Evolutionary conservation across 2,888 invertebrate species (phyloP).

Genomic region (Calameuta idolon): DNA sequence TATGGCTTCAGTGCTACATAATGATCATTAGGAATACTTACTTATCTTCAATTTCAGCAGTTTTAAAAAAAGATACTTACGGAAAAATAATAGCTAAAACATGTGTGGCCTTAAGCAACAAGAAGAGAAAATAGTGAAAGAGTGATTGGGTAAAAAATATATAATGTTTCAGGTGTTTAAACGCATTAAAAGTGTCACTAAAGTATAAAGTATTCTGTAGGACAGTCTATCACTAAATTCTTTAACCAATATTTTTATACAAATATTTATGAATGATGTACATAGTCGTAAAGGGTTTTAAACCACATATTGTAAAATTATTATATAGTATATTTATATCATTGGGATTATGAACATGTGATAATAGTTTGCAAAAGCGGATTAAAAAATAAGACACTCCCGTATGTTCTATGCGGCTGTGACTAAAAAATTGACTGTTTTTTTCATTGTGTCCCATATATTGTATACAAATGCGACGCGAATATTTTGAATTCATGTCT

Average conservation of each 20-base stretch:
- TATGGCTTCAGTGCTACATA: too few relatives aligned
- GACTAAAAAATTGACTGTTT: too few relatives aligned
- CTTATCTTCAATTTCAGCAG: not conserved
- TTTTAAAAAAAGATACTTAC: not conserved
- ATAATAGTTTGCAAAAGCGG: conserved; percentile 44
- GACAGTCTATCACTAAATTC: conserved; percentile 26
- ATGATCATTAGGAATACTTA: too few relatives aligned
- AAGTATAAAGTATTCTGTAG: conserved; percentile 7
- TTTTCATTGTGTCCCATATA: too few relatives aligned
- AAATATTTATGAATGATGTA: conserved; percentile 46
- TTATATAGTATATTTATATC: conserved; percentile 44
- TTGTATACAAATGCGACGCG: too few relatives aligned
- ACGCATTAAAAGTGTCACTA: conserved; percentile 12
- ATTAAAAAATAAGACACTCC: too few relatives aligned
- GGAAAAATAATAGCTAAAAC: too few relatives aligned
- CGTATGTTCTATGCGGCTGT: too few relatives aligned
- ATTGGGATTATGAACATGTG: conserved; percentile 47
- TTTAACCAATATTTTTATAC: conserved; percentile 49
- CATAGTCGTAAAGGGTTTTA: conserved; percentile 33
- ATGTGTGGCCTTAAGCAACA: too few relatives aligned
- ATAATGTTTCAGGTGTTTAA: conserved; percentile 1
- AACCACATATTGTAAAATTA: conserved; percentile 39
- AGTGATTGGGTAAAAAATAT: not conserved
- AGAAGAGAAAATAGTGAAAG: too few relatives aligned
- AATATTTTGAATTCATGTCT: too few relatives aligned